Percentiles rank a stretch among this genome's conserved stretches.
Conservation (phyloP, 1,140 invertebrate species). For the Plutomurus gul region DNA sequence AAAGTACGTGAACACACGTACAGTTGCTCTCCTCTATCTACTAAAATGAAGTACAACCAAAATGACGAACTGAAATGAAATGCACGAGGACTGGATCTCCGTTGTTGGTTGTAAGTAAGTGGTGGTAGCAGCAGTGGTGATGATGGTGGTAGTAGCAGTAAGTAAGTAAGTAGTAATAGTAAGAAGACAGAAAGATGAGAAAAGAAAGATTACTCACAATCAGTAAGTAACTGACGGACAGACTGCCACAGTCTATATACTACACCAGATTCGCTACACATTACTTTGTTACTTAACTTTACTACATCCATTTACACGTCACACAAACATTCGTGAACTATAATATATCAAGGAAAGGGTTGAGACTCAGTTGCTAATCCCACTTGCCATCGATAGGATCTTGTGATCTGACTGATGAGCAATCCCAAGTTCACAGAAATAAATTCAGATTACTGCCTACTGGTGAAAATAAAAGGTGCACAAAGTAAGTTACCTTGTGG, state of each 20-base stretch:
- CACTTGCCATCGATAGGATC: constrained; percentile 15
- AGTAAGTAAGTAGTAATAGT: not conserved
- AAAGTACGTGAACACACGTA: too few species aligned
- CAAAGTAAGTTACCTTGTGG: too few species aligned
- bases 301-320: not conserved
- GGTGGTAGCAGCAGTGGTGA: not conserved
- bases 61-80: too few species aligned
- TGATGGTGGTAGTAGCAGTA: not conserved
- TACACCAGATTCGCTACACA: not conserved
- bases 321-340: not conserved
- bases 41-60: too few species aligned
- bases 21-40: too few species aligned
- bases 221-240: not conserved
- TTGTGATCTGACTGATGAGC: constrained; percentile 28
- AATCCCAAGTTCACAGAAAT: not conserved
- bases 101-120: not conserved
- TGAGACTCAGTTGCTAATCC: constrained; percentile 2
- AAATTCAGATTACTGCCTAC: not conserved
- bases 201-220: not conserved
- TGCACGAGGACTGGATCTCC: not conserved
- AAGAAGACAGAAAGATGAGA: not conserved
- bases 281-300: not conserved
- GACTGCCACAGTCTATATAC: not conserved
- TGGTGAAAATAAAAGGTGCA: not conserved
- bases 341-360: not conserved